Evolutionary conservation across 1,140 invertebrate species (phyloP).

Genomic region (Linepithema humile): DNA sequence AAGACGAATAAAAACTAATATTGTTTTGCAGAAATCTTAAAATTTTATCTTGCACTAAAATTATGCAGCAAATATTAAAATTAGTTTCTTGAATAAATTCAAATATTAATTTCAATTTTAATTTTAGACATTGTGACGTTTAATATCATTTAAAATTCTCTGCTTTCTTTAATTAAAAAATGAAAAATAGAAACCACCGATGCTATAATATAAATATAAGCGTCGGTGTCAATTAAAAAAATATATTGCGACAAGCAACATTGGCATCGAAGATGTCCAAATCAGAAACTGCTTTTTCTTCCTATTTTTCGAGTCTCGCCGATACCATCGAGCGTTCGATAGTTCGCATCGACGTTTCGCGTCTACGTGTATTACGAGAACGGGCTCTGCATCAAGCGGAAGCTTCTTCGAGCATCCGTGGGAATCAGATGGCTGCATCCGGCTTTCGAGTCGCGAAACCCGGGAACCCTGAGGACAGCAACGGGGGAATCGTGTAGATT

Average conservation of each 20-base stretch:
- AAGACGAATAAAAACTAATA: not conserved
- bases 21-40: not conserved
- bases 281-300: not conserved
- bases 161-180: too few species aligned
- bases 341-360: conserved; percentile 16
- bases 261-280: not conserved
- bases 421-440: conserved; percentile 58
- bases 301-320: not conserved
- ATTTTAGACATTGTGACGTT: too few species aligned
- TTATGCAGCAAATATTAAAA: too few species aligned
- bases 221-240: too few species aligned
- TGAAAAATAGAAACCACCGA: too few species aligned
- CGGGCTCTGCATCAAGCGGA: not conserved
- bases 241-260: not conserved
- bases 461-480: conserved; percentile 21
- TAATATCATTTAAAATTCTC: too few species aligned
- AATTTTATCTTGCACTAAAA: too few species aligned
- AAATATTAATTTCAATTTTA: too few species aligned
- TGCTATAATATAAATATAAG: too few species aligned
- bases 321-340: conserved; percentile 6
- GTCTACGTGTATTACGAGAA: conserved; percentile 17
- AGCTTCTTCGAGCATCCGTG: conserved; percentile 58
- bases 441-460: conserved; percentile 35
- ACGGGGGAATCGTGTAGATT: conserved; percentile 22
- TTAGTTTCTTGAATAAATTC: too few species aligned